Evolutionary conservation across 2,888 invertebrate species (phyloP).

Genomic region (Xestia xanthographa): DNA sequence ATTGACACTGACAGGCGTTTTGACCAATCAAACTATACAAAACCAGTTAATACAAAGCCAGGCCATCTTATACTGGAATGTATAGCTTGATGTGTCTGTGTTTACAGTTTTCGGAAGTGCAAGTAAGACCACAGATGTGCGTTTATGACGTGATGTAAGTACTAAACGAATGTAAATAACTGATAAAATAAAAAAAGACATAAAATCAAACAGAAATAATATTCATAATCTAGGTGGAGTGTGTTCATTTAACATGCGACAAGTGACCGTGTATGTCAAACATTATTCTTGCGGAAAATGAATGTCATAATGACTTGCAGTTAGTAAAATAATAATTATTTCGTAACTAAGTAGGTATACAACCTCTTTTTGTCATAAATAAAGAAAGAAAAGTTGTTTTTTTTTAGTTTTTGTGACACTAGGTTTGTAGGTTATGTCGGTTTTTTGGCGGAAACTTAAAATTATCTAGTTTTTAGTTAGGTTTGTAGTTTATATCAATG

Average conservation of each 20-base stretch:
- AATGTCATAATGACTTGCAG: constrained; percentile 18
- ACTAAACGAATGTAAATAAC: background rate
- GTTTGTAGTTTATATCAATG: background rate
- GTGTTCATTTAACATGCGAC: constrained; percentile 19
- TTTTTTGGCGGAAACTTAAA: background rate
- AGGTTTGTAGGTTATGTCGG: background rate
- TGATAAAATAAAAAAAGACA: background rate
- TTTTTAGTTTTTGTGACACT: background rate
- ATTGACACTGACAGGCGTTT: background rate
- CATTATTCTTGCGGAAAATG: constrained; percentile 25
- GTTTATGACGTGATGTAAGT: background rate
- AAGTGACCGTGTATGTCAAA: constrained; percentile 37
- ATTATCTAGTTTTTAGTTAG: background rate
- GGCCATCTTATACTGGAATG: background rate
- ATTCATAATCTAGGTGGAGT: constrained; percentile 5
- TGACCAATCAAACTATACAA: background rate
- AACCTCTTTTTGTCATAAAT: background rate
- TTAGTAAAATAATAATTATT: background rate
- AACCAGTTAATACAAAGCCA: background rate
- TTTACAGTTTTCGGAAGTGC: background rate
- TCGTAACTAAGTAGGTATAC: background rate
- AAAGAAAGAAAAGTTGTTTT: background rate
- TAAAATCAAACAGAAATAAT: constrained; percentile 13
- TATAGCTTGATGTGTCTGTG: background rate
- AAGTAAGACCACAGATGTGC: background rate